Evolutionary conservation across 2,113 vertebrate genomes (phyloP), one percentile per base, ranked within the genome.

Genomic region (Cathartes aura): DNA sequence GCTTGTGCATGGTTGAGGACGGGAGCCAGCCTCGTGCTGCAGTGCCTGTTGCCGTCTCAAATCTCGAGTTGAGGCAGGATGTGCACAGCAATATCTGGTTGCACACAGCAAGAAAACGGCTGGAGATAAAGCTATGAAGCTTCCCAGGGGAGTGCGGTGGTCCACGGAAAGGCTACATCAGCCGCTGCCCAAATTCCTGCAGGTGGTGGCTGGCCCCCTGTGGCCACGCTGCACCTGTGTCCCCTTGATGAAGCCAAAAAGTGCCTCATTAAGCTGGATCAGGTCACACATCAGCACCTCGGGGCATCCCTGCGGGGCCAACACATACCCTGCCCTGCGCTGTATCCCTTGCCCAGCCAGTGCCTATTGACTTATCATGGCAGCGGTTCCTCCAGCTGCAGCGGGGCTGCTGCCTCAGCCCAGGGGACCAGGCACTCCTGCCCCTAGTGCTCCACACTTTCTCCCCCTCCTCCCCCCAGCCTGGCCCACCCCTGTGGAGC

Each of bases 361-460:
- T 80, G 67, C 40, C 48, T 1, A 4, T 16, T 1, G 1, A 18
- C 15, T 15, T 15, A 0, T 7, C 15, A 5, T 2, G 8, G 43
- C 87, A 83, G 15, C 0, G 4, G 29, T 15, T 56, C 36, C 45
- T 36, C 34, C 13, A 32, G 10, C 34, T 71, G 36, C 60, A 80
- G 36, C 1, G 8, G 34, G 42, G 56, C 56, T 90, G 38, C 36
- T 83, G n/a, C 45, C 59, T 85, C 64, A 73, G 32, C 26, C 42
- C 12, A 17, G 30, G 21, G 7, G 4, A 59, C 8, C n/a, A 36
- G 70, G 16, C 11, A 29, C 36, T 13, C 12, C 45, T 70, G 18
- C 2, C 24, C 5, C 34, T 18, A 1, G 23, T 30, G 24, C 42
- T 62, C 42, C 42, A n/a, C 9, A 16, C 2, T 42, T 45, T 29